phyloP scores from a whole-genome alignment of 2,113 vertebrate genomes.

The Pipa parva region DNA sequence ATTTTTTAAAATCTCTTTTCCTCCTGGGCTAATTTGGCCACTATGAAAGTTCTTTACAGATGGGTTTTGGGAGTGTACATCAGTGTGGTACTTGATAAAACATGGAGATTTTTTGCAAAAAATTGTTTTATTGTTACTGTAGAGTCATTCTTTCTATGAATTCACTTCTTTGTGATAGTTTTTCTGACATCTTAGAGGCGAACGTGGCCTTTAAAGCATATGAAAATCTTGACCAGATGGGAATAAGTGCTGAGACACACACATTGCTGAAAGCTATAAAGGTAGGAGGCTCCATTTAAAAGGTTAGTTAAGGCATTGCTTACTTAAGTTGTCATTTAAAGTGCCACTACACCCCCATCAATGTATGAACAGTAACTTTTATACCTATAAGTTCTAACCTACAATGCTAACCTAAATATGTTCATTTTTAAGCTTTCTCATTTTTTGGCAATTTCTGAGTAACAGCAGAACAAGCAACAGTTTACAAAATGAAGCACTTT shows the following conservation, averaged over 20 bases:
- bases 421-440: no score
- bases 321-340: no score
- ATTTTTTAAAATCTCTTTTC: constrained; percentile 10
- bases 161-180: constrained; percentile 21
- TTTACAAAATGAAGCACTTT: no score
- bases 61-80: background rate
- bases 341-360: no score
- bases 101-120: background rate
- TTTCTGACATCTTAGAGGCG: constrained; percentile 29
- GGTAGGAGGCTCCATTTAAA: constrained; percentile 11
- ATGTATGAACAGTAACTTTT: no score
- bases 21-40: constrained; percentile 14
- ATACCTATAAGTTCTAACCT: no score
- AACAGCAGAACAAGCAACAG: no score
- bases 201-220: constrained; percentile 35
- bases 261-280: constrained; percentile 35
- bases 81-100: constrained; percentile 2
- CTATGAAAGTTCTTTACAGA: constrained; percentile 5
- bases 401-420: no score
- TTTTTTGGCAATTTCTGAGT: no score
- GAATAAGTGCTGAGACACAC: constrained; percentile 9
- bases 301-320: no score
- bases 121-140: background rate
- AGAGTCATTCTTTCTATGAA: background rate
- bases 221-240: constrained; percentile 37